Evolutionary conservation across 1,140 invertebrate genomes (phyloP), one percentile per base, ranked within the genome.

Genomic region (Drosophila busckii): DNA sequence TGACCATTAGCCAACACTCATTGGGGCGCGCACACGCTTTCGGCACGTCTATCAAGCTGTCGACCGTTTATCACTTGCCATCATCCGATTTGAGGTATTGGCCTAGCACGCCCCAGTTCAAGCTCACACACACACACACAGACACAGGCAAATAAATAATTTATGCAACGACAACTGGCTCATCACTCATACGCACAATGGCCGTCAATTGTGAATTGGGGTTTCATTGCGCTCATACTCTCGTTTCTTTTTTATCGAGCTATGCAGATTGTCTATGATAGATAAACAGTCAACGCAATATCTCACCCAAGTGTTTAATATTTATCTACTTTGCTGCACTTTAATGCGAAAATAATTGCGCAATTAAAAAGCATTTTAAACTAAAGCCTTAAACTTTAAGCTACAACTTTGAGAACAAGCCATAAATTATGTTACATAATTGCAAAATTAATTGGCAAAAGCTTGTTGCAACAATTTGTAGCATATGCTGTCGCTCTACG

Each of bases 51-150:
- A 62, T 67, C 53, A 67, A 46, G 22, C 62, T 67, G 71, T 71
- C 67, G 58, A 59, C 34, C 48, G 44, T 42, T 66, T 60, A 66
- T 65, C 45, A 75, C 42, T 52, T 35, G 54, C 34, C 40, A 75
- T 68, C 38, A 48, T 50, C 34, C 50, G 58, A 61, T 62, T 66
- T 55, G 58, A 66, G 50, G 50, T 45, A 66, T 66, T 62, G 50
- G 25, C 44, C 44, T 44, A 45, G 45, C 28, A 40, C 34, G 48
- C 44, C 19, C 15, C 45, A 54, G n/a, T n/a, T n/a, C n/a, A n/a
- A n/a, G n/a, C n/a, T n/a, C n/a, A n/a, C n/a, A n/a, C n/a, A 29
- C 20, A 19, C 15, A 13, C 12, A 32, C 8, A 25, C 20, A 20
- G 19, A 16, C n/a, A 19, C 2, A 8, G 6, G 25, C 10, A 22